Percentiles rank a stretch among this genome's conserved stretches.
phyloP scores from a whole-genome alignment of 2,797 vertebrate species.

The Tarsius wallacei region DNA sequence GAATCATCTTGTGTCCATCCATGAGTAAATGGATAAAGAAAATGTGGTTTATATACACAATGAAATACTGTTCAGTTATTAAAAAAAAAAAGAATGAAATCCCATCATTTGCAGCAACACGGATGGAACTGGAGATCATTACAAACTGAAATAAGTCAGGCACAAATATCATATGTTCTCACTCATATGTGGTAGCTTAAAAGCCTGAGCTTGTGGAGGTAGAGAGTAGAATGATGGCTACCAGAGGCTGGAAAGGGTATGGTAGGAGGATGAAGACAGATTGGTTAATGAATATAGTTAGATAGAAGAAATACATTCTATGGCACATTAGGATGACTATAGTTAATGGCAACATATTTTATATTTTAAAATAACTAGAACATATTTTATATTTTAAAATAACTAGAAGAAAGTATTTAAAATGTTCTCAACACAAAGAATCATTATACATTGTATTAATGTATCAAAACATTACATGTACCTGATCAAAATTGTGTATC shows the following conservation, averaged over 20 bases:
- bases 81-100: not conserved
- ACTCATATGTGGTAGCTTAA: not conserved
- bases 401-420: not conserved
- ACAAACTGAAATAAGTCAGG: not conserved
- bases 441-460: not conserved
- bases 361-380: not conserved
- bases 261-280: not conserved
- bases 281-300: not conserved
- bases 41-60: not conserved
- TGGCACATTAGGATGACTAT: not conserved
- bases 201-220: not conserved
- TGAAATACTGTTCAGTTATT: not conserved
- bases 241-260: not conserved
- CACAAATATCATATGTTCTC: not conserved
- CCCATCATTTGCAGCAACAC: not conserved
- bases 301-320: not conserved
- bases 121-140: not conserved
- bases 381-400: not conserved
- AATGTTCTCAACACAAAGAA: not conserved
- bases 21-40: not conserved
- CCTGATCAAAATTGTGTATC: not conserved
- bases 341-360: not conserved
- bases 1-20: not conserved
- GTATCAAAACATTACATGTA: not conserved
- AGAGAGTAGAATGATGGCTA: not conserved